Conservation (phyloP, 37 sponge, comb jelly and placozoan species). For the Axinella damicornis region DNA sequence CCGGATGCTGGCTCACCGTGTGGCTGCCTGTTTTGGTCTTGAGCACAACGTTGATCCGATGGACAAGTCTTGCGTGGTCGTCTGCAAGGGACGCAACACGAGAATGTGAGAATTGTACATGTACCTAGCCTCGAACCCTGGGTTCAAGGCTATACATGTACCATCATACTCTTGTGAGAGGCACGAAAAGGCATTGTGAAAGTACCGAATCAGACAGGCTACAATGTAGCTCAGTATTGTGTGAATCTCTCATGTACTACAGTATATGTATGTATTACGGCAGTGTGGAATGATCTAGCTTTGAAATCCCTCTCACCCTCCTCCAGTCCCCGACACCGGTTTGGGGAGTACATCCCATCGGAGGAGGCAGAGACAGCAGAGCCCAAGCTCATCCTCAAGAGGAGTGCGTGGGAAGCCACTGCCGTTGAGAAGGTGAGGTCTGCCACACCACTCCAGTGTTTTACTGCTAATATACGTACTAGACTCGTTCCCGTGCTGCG, state of each 20-base stretch:
- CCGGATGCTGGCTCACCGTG: constrained; percentile 90
- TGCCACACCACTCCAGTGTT: too few relatives aligned
- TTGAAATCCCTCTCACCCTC: constrained; percentile 1
- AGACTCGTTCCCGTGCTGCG: too few relatives aligned
- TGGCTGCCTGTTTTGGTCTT: constrained; percentile 93
- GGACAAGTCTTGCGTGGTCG: constrained; percentile 81
- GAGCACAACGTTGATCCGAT: constrained; percentile 89
- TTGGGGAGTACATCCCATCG: constrained; percentile 59
- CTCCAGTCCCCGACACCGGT: constrained; percentile 67
- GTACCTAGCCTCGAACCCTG: too few relatives aligned
- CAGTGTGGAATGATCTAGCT: too few relatives aligned
- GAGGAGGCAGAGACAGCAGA: constrained; percentile 64
- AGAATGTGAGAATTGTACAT: constrained; percentile 66
- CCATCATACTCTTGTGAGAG: too few relatives aligned
- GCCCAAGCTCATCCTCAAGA: constrained; percentile 74
- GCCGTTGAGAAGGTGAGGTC: background rate
- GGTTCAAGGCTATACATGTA: too few relatives aligned
- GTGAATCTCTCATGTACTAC: too few relatives aligned
- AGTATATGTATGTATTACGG: too few relatives aligned
- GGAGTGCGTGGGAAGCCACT: constrained; percentile 27
- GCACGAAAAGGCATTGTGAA: too few relatives aligned
- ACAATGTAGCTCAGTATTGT: too few relatives aligned
- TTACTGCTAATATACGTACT: too few relatives aligned
- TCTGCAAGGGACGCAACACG: constrained; percentile 80
- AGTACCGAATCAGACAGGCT: too few relatives aligned